Evolutionary conservation across 2,888 invertebrate genomes (phyloP).

Genomic region (Boloria selene): DNA sequence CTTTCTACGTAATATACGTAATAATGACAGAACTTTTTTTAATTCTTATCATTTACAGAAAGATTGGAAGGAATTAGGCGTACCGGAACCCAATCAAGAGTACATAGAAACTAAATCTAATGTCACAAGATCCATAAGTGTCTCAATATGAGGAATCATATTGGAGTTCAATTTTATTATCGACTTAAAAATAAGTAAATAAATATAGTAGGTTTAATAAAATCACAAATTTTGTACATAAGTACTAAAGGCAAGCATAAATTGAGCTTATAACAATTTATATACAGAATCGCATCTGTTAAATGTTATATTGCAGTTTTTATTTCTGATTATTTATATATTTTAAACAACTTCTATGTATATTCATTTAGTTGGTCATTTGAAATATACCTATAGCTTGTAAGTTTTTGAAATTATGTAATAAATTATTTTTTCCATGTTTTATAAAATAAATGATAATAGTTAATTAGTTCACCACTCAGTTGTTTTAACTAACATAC

Average conservation of each 20-base stretch:
- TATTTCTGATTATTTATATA: too few relatives aligned
- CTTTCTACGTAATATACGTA: too few relatives aligned
- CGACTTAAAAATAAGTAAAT: constrained; percentile 3
- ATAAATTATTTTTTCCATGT: background rate
- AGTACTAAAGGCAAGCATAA: constrained; percentile 14
- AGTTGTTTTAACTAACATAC: background rate
- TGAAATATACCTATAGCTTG: too few relatives aligned
- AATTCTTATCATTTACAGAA: constrained; percentile 56
- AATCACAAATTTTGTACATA: background rate
- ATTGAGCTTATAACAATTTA: background rate
- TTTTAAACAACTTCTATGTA: too few relatives aligned
- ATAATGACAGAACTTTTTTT: background rate
- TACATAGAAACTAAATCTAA: constrained; percentile 26
- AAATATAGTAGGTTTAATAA: constrained; percentile 9
- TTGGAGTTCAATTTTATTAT: constrained; percentile 3
- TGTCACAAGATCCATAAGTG: constrained; percentile 41
- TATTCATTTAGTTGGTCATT: too few relatives aligned
- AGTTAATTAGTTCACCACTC: background rate
- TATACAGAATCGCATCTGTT: too few relatives aligned
- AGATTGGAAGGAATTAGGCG: constrained; percentile 70
- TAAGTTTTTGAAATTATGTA: background rate
- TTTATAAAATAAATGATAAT: background rate
- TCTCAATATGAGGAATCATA: constrained; percentile 37
- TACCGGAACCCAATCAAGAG: constrained; percentile 62
- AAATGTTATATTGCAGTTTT: too few relatives aligned